Conservation (phyloP, 2,113 vertebrate species). For the Suncus etruscus region DNA sequence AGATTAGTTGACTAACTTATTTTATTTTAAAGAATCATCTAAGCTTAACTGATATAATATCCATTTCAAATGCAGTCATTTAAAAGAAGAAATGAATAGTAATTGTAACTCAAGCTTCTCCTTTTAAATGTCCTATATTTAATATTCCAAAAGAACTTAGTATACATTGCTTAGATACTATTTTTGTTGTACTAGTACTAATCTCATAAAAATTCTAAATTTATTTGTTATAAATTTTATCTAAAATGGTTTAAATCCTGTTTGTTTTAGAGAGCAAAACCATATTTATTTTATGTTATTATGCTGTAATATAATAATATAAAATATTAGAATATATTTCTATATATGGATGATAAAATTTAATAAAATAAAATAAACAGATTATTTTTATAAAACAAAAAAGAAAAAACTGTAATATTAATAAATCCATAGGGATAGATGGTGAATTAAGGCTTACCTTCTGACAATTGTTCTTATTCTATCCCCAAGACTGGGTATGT, state of each 20-base stretch:
- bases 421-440: not conserved
- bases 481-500: too few relatives aligned
- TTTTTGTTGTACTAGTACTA: too few relatives aligned
- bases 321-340: not conserved
- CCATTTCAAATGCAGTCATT: not conserved
- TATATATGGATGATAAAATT: not conserved
- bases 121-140: too few relatives aligned
- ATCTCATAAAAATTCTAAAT: not conserved
- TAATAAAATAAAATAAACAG: not conserved
- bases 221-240: not conserved
- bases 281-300: not conserved
- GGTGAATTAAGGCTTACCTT: not conserved
- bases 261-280: not conserved
- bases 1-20: not conserved
- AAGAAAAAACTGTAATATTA: not conserved
- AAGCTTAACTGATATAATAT: not conserved
- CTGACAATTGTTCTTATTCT: too few relatives aligned
- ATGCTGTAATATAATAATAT: too few relatives aligned
- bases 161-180: too few relatives aligned
- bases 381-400: not conserved
- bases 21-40: not conserved
- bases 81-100: too few relatives aligned
- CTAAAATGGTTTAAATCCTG: not conserved
- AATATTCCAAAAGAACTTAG: too few relatives aligned
- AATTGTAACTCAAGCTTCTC: too few relatives aligned